Conservation (phyloP, 2,797 vertebrate species). For the Apogon talboti region DNA sequence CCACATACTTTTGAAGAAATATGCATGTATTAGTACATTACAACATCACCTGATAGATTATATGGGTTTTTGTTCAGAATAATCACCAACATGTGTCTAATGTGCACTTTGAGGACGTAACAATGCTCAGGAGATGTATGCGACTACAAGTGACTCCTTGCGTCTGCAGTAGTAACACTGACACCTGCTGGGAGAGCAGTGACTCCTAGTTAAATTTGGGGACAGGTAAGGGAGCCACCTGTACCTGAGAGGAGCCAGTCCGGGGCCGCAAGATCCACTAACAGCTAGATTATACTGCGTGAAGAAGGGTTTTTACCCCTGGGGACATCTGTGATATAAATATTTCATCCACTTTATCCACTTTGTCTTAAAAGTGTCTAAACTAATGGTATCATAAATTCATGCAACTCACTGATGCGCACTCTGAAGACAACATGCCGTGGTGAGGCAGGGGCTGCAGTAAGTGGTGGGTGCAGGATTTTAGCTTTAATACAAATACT, state of each 20-base stretch:
- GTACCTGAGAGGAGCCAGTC: slow-evolving; percentile 1
- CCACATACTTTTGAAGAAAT: too few relatives aligned
- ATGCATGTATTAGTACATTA: background rate
- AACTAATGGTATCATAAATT: slow-evolving; percentile 46
- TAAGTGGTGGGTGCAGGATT: slow-evolving; percentile 58
- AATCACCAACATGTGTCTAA: background rate
- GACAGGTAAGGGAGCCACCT: slow-evolving; percentile 33
- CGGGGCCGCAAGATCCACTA: background rate
- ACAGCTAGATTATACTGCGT: background rate
- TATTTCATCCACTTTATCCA: slow-evolving; percentile 10
- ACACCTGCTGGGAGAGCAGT: slow-evolving; percentile 82
- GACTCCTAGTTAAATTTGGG: slow-evolving; percentile 52
- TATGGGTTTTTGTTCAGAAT: slow-evolving; percentile 9
- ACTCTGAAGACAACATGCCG: slow-evolving; percentile 28
- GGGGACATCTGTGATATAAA: background rate
- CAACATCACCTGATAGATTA: slow-evolving; percentile 59
- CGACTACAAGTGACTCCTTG: slow-evolving; percentile 34
- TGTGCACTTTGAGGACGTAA: slow-evolving; percentile 9
- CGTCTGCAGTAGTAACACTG: slow-evolving; percentile 78
- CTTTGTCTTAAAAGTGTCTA: slow-evolving; percentile 47
- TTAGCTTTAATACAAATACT: slow-evolving; percentile 77
- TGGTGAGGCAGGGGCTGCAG: slow-evolving; percentile 33
- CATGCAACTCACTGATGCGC: slow-evolving; percentile 30
- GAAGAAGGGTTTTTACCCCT: background rate
- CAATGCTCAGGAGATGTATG: slow-evolving; percentile 11